Conservation (phyloP, 1,140 invertebrate genomes). For the Forficula auricularia region DNA sequence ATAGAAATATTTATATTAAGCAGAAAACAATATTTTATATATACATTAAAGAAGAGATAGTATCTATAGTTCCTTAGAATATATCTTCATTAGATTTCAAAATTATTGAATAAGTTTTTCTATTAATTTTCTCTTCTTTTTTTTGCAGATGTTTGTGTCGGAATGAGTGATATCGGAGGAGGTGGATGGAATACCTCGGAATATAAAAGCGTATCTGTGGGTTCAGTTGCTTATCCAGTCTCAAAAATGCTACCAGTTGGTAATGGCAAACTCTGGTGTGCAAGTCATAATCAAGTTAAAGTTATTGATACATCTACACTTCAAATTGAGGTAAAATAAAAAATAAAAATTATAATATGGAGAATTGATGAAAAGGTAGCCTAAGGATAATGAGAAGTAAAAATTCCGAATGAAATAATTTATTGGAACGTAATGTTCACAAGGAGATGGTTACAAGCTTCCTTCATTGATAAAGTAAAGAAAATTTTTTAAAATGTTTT, state of each 20-base stretch:
- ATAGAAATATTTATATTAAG: too few relatives aligned
- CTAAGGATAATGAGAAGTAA: too few relatives aligned
- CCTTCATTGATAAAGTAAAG: too few relatives aligned
- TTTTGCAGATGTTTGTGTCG: too few relatives aligned
- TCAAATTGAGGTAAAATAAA: conserved; percentile 43
- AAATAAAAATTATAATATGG: too few relatives aligned
- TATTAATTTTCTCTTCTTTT: conserved; percentile 10
- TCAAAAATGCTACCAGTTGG: conserved; percentile 67
- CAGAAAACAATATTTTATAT: too few relatives aligned
- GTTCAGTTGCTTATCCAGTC: conserved; percentile 55
- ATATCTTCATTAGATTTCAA: conserved; percentile 4
- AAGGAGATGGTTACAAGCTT: too few relatives aligned
- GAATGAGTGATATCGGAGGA: conserved; percentile 27
- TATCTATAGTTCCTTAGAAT: conserved; percentile 1
- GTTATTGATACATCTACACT: conserved; percentile 58
- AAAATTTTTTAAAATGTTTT: too few relatives aligned
- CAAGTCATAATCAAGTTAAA: conserved; percentile 65
- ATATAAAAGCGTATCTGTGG: conserved; percentile 51
- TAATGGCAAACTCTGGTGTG: conserved; percentile 69
- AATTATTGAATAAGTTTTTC: conserved; percentile 8
- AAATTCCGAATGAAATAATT: too few relatives aligned
- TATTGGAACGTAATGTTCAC: too few relatives aligned
- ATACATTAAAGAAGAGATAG: too few relatives aligned
- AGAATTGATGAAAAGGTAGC: too few relatives aligned
- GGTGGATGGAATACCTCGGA: conserved; percentile 68